Conservation (phyloP, 1,140 invertebrate genomes). For the Drosophila pseudoobscura region DNA sequence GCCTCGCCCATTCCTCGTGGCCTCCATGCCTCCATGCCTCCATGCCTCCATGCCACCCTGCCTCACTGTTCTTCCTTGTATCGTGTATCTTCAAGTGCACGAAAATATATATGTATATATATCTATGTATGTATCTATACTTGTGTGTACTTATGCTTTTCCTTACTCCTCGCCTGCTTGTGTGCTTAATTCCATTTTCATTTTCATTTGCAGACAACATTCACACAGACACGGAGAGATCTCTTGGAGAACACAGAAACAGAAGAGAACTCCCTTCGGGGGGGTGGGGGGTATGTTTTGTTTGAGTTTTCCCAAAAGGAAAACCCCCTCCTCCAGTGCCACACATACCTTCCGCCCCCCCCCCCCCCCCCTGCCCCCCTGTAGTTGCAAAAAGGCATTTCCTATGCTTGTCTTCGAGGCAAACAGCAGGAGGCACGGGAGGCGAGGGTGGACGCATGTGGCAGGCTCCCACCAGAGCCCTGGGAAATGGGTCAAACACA, state of each 20-base stretch:
- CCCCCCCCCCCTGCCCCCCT: neutral
- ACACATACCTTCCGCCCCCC: conserved; percentile 15
- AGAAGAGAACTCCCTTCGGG: neutral
- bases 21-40: too few species aligned
- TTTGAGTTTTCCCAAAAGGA: conserved; percentile 52
- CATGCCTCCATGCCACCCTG: too few species aligned
- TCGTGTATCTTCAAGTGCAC: conserved; percentile 30
- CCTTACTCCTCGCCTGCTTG: conserved; percentile 7
- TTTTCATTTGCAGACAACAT: conserved; percentile 61
- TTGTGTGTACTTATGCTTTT: conserved; percentile 24
- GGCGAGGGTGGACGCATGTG: conserved; percentile 18
- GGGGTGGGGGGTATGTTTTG: conserved; percentile 24
- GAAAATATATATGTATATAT: conserved; percentile 2
- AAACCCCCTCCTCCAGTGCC: conserved; percentile 15
- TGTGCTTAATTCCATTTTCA: conserved; percentile 77
- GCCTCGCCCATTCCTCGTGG: neutral
- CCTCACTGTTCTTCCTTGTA: conserved; percentile 1
- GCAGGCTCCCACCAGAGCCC: conserved; percentile 2
- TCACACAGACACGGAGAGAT: neutral
- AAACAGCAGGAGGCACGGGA: too few species aligned
- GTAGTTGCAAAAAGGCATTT: neutral
- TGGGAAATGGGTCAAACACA: too few species aligned
- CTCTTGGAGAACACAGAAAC: conserved; percentile 4
- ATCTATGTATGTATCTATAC: neutral
- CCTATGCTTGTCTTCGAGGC: conserved; percentile 2